These are phyloP conservation scores for Pipistrellus nathusii DNA, from an alignment of 2,797 vertebrate species.

Conservation along the genomic window DNA sequence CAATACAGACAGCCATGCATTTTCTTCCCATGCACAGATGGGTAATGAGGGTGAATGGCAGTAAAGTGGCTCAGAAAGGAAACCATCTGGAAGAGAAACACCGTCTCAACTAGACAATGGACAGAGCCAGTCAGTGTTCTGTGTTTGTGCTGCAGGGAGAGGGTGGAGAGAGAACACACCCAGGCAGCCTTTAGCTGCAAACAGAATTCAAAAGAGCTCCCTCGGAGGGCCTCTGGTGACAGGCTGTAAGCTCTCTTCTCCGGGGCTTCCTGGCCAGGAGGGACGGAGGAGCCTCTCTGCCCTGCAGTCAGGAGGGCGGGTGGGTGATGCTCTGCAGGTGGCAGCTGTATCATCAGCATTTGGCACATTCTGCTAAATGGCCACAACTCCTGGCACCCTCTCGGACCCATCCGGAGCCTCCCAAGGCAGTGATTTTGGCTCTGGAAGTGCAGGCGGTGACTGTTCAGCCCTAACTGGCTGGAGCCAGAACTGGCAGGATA, in stretches of 20 bases:
- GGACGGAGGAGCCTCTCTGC: background rate
- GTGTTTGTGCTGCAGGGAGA: too few relatives aligned
- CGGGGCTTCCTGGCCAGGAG: too few relatives aligned
- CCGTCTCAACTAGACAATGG: background rate
- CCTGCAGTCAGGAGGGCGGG: background rate
- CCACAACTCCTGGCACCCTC: background rate
- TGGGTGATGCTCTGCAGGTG: background rate
- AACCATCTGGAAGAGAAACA: background rate
- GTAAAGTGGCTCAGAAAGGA: background rate
- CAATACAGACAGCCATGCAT: background rate
- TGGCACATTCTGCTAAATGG: too few relatives aligned
- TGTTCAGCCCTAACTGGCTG: background rate
- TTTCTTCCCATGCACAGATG: background rate
- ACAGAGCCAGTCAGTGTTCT: background rate
- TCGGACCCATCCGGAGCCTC: accelerated
- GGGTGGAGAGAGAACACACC: background rate
- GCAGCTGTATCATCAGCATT: too few relatives aligned
- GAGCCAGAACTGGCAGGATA: background rate
- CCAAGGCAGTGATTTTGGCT: background rate
- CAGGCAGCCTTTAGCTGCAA: background rate
- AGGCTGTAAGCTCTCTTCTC: background rate
- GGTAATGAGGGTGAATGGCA: background rate
- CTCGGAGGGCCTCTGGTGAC: background rate
- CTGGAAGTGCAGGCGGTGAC: background rate
- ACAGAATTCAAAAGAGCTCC: background rate